Base-by-base conservation (phyloP, 1,140 invertebrate genomes). In the Antheraea pernyi region DNA sequence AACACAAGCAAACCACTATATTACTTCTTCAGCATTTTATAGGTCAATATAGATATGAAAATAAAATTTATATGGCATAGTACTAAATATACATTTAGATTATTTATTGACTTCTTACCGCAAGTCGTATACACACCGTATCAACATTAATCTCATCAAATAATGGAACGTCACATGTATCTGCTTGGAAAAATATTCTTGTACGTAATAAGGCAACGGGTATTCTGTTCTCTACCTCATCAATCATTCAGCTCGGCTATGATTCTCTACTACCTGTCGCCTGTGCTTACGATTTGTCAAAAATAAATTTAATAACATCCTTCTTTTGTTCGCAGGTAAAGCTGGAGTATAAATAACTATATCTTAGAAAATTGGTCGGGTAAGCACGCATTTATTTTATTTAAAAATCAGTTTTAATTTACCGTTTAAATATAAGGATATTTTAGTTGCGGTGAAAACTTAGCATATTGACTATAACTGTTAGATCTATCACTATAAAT, bases 71-170 rank as follows among this genome's bases (percentile, higher is more conserved):
- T 42, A 9, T 42, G 39, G 22, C 11, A 13, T 53, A 53, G 13
- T 53, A 53, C 5, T 53, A 53, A 53, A 16, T 53, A 53, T 53
- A 53, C 46, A 16, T 16, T 13, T 6, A 53, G 11, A 53, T 53
- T 53, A 53, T 53, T 53, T 53, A 53, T 53, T 53, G 46, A 53
- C 46, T 53, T 53, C 7, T 53, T 53, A 53, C 46, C 46, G 16
- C 46, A 53, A 53, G 46, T 53, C 46, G 46, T 53, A 16, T 53
- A 53, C 16, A 53, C 46, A 53, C 19, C 60, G 19, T 61, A 80
- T 80, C 79, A 85, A 89, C 85, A 88, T 89, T 91, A 84, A 84
- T 88, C 86, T 85, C 82, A 76, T 82, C 82, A 89, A 89, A 87
- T 91, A 89, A 91, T 91, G 89, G 83, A 83, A 89, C 76, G 86